Base-by-base conservation (phyloP, 2,888 invertebrate species). In the Strigamia crassipes region DNA sequence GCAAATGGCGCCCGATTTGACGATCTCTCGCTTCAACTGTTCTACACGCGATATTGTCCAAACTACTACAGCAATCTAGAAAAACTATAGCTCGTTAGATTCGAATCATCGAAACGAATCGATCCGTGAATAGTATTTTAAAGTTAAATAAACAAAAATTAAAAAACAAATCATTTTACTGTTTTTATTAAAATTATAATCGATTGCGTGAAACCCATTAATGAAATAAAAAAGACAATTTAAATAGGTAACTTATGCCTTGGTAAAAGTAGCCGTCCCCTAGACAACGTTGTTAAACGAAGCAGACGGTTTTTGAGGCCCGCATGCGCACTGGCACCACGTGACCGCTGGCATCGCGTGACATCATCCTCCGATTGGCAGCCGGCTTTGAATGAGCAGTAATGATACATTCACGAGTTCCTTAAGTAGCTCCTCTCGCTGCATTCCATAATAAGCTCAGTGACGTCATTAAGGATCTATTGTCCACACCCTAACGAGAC, bases 401-500 rank as follows among this genome's bases (percentile, higher is more conserved):
- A 80, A 80, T 80, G 80, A 80, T 61, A 80, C 80, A 80, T 80
- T 80, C 56, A 80, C 51, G 27, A 56, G 79, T 42, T 38, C 42
- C 79, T 46, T 42, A 41, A 42, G 79, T 79, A 46, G 46, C 27
- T 78, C 31, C 41, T 79, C 41, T 78, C 78, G 18, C 34, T 41
- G 78, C 34, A 15, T 34, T 38, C 78, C 79, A 79, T 42, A 79
- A 79, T 41, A 42, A 56, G 38, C 51, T 41, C 31, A 38, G 61
- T 80, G 80, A 80, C 80, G 80, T 80, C 80, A 80, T 80, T 80
- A 80, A 61, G 61, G 80, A 31, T 51, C 80, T 56, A 80, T 80
- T 80, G 80, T 51, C 21, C 23, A 18, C 42, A 80, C 23, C 31
- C 27, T 61, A 80, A 80, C 56, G 31, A 51, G 51, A 27, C 80